Base-by-base conservation (phyloP, 2,113 vertebrate genomes). In the Struthidea cinerea region DNA sequence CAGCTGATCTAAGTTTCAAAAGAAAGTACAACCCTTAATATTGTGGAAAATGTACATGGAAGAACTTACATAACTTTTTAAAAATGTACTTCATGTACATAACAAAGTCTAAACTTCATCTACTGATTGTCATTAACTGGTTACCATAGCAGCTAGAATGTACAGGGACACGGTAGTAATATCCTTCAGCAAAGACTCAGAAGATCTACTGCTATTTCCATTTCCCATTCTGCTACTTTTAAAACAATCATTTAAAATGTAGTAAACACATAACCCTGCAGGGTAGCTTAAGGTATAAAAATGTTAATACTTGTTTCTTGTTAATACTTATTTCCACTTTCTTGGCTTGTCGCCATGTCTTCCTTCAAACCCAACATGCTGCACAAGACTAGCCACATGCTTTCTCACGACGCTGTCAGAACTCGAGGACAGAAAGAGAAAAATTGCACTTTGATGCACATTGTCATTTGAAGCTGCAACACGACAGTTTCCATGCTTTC, bases 1-100 rank as follows among this genome's bases (percentile, higher is more conserved):
- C 93, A 97, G 95, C 98, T 98, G 87, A 90, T 86, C 97, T 98
- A 97, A 96, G 96, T 97, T 97, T 82, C 91, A 95, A 96, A 96
- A 97, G 96, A 95, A 97, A 95, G 92, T 74, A 97, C 92, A 97
- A 97, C 86, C 83, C 95, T 98, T 93, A 87, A 95, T 95, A 94
- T 67, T 97, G 83, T 89, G 90, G 78, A 94, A 97, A 94, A 96
- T 97, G 98, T 98, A 98, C 98, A 98, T 97, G 96, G 96, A 98
- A 98, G 96, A 83, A 95, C 88, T 96, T 35, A 95, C 91, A 93
- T 63, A 74, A 22, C 49, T 90, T 84, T 53, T 93, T 35, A 53
- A 26, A 50, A 93, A 79, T 47, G 84, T 96, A 98, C 97, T 98
- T 98, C 98, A 98, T 98, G 98, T 98, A 98, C 98, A 97, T 93